These are phyloP conservation scores for Aplysia californica DNA, from an alignment of 1,140 invertebrate species.

Conservation along the genomic window DNA sequence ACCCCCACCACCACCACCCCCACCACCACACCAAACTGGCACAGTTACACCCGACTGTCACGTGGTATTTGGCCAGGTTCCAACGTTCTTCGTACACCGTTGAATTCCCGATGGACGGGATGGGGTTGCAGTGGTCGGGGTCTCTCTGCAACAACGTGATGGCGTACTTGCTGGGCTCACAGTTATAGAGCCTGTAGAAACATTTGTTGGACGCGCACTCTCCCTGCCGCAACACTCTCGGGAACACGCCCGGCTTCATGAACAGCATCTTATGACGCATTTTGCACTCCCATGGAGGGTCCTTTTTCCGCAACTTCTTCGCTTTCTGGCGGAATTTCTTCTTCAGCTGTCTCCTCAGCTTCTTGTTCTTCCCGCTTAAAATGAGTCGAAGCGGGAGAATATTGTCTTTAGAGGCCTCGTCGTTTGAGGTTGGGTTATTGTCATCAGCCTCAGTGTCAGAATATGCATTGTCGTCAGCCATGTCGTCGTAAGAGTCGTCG, in stretches of 20 bases:
- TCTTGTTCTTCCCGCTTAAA: conserved; percentile 37
- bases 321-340: conserved; percentile 37
- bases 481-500: not conserved
- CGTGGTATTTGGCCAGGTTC: conserved; percentile 39
- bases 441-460: not conserved
- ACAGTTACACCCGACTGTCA: conserved; percentile 53
- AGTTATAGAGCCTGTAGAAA: conserved; percentile 52
- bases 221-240: conserved; percentile 41
- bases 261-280: conserved; percentile 34
- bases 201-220: conserved; percentile 48
- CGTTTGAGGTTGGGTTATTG: not conserved
- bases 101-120: conserved; percentile 40
- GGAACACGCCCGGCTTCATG: conserved; percentile 46
- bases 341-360: conserved; percentile 38
- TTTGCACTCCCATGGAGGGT: conserved; percentile 50
- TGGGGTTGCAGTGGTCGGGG: conserved; percentile 50
- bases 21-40: too few relatives aligned
- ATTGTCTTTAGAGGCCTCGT: conserved; percentile 3
- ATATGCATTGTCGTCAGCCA: not conserved
- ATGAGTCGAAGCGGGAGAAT: conserved; percentile 23
- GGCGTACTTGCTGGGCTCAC: conserved; percentile 47
- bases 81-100: conserved; percentile 54
- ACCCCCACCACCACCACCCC: too few relatives aligned
- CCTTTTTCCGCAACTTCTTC: conserved; percentile 34
- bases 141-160: conserved; percentile 49